Evolutionary conservation across 2,888 invertebrate species (phyloP), one percentile per base, ranked within the genome.

Genomic region (Odontomyia ornata): DNA sequence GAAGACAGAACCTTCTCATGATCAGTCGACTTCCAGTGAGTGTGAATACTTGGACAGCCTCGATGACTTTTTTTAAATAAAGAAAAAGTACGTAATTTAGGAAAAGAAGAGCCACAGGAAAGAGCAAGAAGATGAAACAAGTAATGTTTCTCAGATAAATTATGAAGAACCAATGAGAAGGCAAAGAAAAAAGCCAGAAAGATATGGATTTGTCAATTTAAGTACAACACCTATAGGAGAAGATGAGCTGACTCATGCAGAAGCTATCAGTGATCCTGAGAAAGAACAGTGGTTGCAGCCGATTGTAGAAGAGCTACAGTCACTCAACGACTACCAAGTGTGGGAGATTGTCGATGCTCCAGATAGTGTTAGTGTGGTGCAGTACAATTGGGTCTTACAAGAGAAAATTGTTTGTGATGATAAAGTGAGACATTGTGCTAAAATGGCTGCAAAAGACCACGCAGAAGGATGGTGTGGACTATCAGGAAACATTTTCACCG

Each of bases 371-470:
- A 80, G 77, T 13, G 79, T 83, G 43, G 82, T 83, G 67, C 23
- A 36, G 82, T 83, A 64, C 23, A 83, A 83, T 62, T 84, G 82
- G 83, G 82, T 83, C 13, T 36, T 36, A 36, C 3, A 36, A 82
- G 80, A 69, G 82, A 25, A 83, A 83, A 76, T n/a, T 36, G 79
- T 82, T 76, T 72, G 75, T 76, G 80, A 81, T 21, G 76, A 76
- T 67, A 76, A 80, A 67, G 76, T 81, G 27, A 65, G 78, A 9
- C 82, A 82, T 77, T 23, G 81, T 46, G 81, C 81, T 9, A 64
- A 82, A 25, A 75, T 82, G 52, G 82, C 82, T 9, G 81, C 82
- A 9, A 81, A 79, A 65, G 81, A 81, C 25, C 23, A 60, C 25
- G 60, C 60, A 60, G 60, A 60, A 60, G 25, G n/a, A 3, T 23